Evolutionary conservation across 2,113 vertebrate species (phyloP), one percentile per base, ranked within the genome.

Genomic region (Tyto alba): DNA sequence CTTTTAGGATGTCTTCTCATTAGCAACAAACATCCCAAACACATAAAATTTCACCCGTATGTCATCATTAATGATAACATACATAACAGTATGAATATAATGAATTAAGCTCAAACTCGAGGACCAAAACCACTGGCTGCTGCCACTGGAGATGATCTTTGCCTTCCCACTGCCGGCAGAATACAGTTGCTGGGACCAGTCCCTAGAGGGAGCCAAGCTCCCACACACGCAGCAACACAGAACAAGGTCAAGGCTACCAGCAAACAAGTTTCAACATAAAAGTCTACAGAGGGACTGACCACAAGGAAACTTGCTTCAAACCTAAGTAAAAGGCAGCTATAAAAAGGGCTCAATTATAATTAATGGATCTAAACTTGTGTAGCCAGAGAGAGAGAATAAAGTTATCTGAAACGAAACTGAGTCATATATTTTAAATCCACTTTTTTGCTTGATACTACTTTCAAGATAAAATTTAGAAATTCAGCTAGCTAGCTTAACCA

Each of bases 191-290:
- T 32, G 78, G 55, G 38, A 40, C 40, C 73, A 41, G 47, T 89
- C 97, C 90, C 92, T 97, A 97, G 97, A 96, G 97, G 97, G 94
- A 94, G 92, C 93, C 52, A 81, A 52, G 88, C 68, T 80, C 82
- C 57, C 25, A 17, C 59, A n/a, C 69, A 76, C 53, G 75, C 41
- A 10, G 25, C 1, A 6, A 10, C 63, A 16, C 17, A 18, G 16
- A 32, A 7, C 19, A 0, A 16, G 2, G 7, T 5, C 53, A 3
- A 5, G 9, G 14, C 47, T 40, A 7, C 19, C 20, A 10, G 30
- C 53, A 38, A 68, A 48, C 8, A 12, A n/a, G 8, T 6, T 67
- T 27, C 20, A 27, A 47, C 68, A 34, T 0, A 6, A 50, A 50
- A 64, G 45, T 77, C 50, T 29, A 21, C 53, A 11, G 76, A 74